Base-by-base conservation (phyloP, 2,888 invertebrate genomes). In the Dynastes maya region DNA sequence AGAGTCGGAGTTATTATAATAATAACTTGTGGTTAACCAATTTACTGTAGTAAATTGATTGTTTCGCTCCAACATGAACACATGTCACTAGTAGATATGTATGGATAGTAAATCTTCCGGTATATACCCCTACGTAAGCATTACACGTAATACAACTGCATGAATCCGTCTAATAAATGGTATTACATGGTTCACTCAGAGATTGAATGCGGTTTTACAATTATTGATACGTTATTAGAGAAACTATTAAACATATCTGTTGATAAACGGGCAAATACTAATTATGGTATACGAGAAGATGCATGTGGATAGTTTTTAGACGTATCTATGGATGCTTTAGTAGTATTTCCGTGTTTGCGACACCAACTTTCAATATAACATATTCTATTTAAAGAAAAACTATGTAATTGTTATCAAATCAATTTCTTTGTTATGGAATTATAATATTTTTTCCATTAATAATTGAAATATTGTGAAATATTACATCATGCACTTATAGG, bases 21-120 rank as follows among this genome's bases (percentile, higher is more conserved):
- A 55, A 55, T 55, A 55, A 55, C 22, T 55, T 55, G 27, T 22
- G 55, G 55, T 55, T 55, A 55, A 22, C 55, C 55, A 16, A 55
- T 55, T 55, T 55, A 55, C 3, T 9, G n/a, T 16, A 16, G 55
- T 1, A 55, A 55, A 55, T 55, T 55, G 55, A 55, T 55, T 55
- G 55, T 55, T 55, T 55, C 55, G 22, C 22, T 22, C n/a, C 55
- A 55, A 22, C 55, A 22, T 27, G 22, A 55, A 55, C 55, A 55
- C 22, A 55, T 22, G 55, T 55, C 22, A 22, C 13, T 55, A 55
- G 8, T 55, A 55, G 8, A 22, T 55, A 22, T 5, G 4, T 22
- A 55, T 6, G 1, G 16, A 22, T 22, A 2, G 0, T n/a, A 16
- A 5, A 6, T 55, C 32, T 32, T 4, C 32, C 4, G 32, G 6